Evolutionary conservation across 2,797 vertebrate genomes (phyloP), one percentile per base, ranked within the genome.

Genomic region (Molossus alvarezi): DNA sequence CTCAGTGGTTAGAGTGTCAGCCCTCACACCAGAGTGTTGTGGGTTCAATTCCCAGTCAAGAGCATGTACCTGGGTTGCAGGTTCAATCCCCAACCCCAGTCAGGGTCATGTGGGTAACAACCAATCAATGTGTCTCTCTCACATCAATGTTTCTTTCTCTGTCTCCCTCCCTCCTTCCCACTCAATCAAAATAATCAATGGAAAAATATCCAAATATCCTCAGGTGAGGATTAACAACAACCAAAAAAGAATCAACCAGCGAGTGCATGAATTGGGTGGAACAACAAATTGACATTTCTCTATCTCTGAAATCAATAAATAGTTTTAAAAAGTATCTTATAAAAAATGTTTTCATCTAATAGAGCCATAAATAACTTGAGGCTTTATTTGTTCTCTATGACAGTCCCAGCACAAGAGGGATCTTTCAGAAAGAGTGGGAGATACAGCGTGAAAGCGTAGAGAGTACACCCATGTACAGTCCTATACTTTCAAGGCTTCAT

Each of bases 391-490:
- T 23, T 86, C 23, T 93, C 67, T 62, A 18, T 37, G 83, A 91
- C 23, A 75, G 27, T 67, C 41, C 41, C 37, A 81, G 15, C 37
- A 60, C 11, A 57, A 10, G 7, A 90, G 76, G 55, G 53, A 58
- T 75, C 45, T 69, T 95, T 80, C 45, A 75, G 86, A 82, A 96
- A 72, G 37, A 79, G 17, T 85, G 9, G 48, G 20, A 77, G 45
- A 64, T 25, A 9, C 3, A 72, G 53, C 4, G 3, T 80, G 9
- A 60, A 91, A 87, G 15, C 6, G 41, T 58, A 10, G 65, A 17
- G 69, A 91, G 72, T 14, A 75, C 12, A 87, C 21, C 7, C 12
- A 60, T 0, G 6, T 20, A 84, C 41, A 45, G 41, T 6, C 4
- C 58, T 55, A 15, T 5, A 48, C 29, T 80, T 62, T n/a, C 21